Percentiles rank a stretch among this genome's conserved stretches.
These are phyloP conservation scores for Eledona agricola DNA, from an alignment of 2,888 invertebrate genomes.

Conservation along the genomic window DNA sequence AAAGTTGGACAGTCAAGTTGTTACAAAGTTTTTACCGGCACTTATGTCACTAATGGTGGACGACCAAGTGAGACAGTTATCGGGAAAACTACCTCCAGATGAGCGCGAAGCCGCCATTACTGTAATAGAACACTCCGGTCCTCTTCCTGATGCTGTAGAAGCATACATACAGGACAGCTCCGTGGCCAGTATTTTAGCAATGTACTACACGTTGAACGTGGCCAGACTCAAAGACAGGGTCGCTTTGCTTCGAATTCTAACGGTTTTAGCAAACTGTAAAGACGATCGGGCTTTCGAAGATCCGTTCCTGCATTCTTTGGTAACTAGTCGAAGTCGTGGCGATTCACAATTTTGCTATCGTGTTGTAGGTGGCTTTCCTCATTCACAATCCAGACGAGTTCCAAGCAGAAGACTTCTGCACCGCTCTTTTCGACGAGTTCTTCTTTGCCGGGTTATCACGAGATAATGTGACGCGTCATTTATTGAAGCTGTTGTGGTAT, in stretches of 20 bases:
- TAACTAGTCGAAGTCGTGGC: slow-evolving; percentile 55
- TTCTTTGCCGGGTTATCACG: slow-evolving; percentile 88
- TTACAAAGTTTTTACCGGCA: slow-evolving; percentile 93
- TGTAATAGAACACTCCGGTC: slow-evolving; percentile 92
- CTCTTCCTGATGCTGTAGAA: slow-evolving; percentile 92
- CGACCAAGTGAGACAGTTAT: slow-evolving; percentile 83
- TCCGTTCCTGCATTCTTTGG: slow-evolving; percentile 92
- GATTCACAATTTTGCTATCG: slow-evolving; percentile 3
- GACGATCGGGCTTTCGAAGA: slow-evolving; percentile 94
- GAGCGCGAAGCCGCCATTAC: slow-evolving; percentile 93
- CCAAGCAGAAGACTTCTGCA: slow-evolving; percentile 92
- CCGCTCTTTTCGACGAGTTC: slow-evolving; percentile 94
- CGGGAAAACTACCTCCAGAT: slow-evolving; percentile 88
- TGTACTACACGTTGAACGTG: slow-evolving; percentile 93
- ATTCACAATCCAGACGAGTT: slow-evolving; percentile 93
- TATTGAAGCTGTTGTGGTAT: slow-evolving; percentile 90
- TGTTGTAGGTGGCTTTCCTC: slow-evolving; percentile 72
- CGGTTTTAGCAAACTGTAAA: slow-evolving; percentile 89
- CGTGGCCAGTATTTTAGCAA: slow-evolving; percentile 90
- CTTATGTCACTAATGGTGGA: slow-evolving; percentile 93
- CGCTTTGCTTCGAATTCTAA: slow-evolving; percentile 85
- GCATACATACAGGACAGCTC: slow-evolving; percentile 91
- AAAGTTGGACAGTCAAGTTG: slow-evolving; percentile 90
- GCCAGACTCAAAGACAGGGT: slow-evolving; percentile 83
- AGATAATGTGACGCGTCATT: slow-evolving; percentile 92